These are phyloP conservation scores for Perca schrenkii DNA, from an alignment of 2,113 vertebrate species.

Conservation along the genomic window DNA sequence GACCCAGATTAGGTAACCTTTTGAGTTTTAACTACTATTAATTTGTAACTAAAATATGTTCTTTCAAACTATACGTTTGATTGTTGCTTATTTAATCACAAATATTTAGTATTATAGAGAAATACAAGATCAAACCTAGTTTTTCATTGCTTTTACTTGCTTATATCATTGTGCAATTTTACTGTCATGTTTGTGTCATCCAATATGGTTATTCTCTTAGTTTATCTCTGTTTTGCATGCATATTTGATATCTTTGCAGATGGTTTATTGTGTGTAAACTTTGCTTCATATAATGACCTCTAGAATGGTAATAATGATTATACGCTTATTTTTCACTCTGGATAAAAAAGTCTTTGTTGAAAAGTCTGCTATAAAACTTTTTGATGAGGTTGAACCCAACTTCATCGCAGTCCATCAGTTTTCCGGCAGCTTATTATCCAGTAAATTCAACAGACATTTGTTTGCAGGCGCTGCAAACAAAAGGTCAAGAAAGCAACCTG, in stretches of 20 bases:
- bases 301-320: neutral
- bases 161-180: neutral
- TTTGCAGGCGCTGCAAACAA: slow-evolving; percentile 64
- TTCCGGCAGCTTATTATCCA: slow-evolving; percentile 50
- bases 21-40: neutral
- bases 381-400: slow-evolving; percentile 32
- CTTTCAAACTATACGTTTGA: neutral
- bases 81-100: neutral
- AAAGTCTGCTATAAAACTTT: slow-evolving; percentile 26
- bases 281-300: slow-evolving; percentile 5
- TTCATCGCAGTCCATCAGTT: slow-evolving; percentile 26
- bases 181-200: neutral
- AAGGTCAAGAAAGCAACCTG: slow-evolving; percentile 72
- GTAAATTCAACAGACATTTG: slow-evolving; percentile 55
- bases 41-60: neutral
- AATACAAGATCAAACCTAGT: neutral
- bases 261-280: slow-evolving; percentile 11
- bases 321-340: slow-evolving; percentile 29
- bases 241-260: neutral
- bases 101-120: neutral
- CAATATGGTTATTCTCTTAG: neutral
- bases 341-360: slow-evolving; percentile 35
- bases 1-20: neutral
- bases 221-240: neutral
- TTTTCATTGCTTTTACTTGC: neutral